Evolutionary conservation across 2,888 invertebrate genomes (phyloP).

Genomic region (Busseola fusca): DNA sequence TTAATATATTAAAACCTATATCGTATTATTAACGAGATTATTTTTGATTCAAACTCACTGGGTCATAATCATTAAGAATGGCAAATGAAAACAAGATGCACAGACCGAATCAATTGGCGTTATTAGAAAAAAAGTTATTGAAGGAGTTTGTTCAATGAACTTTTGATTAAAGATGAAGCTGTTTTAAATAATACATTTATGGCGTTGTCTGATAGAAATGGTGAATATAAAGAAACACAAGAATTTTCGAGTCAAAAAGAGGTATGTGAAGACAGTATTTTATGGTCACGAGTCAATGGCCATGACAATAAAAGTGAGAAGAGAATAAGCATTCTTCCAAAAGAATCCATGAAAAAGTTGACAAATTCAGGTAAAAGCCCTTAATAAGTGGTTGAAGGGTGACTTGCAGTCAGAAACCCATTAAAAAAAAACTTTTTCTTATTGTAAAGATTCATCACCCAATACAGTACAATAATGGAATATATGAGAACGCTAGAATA

Average conservation of each 20-base stretch:
- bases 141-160: slow-evolving; percentile 22
- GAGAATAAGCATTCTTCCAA: not conserved
- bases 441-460: not conserved
- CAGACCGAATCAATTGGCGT: slow-evolving; percentile 30
- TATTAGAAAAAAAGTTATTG: slow-evolving; percentile 14
- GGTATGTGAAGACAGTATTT: not conserved
- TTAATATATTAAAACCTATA: not conserved
- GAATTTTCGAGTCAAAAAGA: not conserved
- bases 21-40: too few species aligned
- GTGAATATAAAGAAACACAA: not conserved
- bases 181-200: slow-evolving; percentile 1
- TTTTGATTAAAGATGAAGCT: slow-evolving; percentile 5
- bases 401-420: not conserved
- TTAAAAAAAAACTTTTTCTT: too few species aligned
- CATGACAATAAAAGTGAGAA: not conserved
- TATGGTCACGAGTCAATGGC: too few species aligned
- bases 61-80: slow-evolving; percentile 15
- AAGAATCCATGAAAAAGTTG: not conserved
- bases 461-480: not conserved
- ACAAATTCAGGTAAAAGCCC: not conserved
- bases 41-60: not conserved
- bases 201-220: not conserved
- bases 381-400: not conserved
- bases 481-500: not conserved
- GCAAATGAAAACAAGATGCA: slow-evolving; percentile 12